Conservation (phyloP, 1,140 invertebrate species). For the Musca domestica region DNA sequence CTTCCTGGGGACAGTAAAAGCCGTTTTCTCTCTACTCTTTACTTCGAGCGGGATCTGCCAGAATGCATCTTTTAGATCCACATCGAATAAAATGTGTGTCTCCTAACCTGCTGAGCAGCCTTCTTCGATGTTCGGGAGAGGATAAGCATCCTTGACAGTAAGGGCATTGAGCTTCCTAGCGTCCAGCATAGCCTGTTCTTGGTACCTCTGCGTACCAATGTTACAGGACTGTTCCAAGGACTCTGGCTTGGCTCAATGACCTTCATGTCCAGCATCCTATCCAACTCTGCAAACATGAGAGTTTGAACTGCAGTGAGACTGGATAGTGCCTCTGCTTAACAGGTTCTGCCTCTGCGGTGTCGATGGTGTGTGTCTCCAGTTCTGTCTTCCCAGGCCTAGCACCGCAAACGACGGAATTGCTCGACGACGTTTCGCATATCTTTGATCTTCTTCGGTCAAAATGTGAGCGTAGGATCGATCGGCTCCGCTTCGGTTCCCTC, state of each 20-base stretch:
- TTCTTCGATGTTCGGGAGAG: conserved; percentile 34
- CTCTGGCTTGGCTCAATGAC: conserved; percentile 29
- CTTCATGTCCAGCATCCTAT: conserved; percentile 29
- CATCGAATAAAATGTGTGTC: conserved; percentile 29
- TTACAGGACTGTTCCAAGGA: conserved; percentile 24
- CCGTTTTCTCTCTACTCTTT: not conserved
- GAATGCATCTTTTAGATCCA: conserved; percentile 25
- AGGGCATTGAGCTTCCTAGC: conserved; percentile 42
- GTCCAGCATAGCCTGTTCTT: conserved; percentile 40
- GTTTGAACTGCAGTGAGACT: conserved; percentile 29
- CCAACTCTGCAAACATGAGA: conserved; percentile 33
- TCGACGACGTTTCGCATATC: not conserved
- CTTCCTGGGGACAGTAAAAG: not conserved
- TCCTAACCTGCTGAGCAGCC: conserved; percentile 29
- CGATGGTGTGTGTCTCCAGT: not conserved
- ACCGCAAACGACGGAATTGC: no score
- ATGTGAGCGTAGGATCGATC: no score
- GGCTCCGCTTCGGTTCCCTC: no score
- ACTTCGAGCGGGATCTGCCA: not conserved
- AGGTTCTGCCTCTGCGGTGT: not conserved
- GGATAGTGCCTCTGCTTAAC: conserved; percentile 26
- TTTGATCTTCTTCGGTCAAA: not conserved
- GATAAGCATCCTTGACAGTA: no score
- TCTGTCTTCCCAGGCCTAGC: not conserved
- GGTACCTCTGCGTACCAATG: conserved; percentile 35